These are phyloP conservation scores for Etia nguti DNA, from an alignment of 2,113 vertebrate species.

Conservation along the genomic window DNA sequence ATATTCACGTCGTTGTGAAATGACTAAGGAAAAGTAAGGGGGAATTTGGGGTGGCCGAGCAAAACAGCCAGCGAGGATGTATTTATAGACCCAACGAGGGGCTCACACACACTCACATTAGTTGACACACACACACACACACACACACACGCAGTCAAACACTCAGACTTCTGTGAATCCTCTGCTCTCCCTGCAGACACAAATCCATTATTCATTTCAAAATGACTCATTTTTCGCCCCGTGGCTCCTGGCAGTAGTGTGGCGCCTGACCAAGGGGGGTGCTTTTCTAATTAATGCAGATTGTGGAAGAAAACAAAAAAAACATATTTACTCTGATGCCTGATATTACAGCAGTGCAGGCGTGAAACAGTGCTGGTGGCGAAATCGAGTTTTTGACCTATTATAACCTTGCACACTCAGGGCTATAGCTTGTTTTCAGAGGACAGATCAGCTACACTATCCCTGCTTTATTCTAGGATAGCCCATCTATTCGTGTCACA, in stretches of 20 bases:
- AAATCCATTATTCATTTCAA: conserved; percentile 76
- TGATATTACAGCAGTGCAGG: conserved; percentile 30
- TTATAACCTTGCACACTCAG: not conserved
- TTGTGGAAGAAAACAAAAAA: conserved; percentile 58
- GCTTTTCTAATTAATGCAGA: conserved; percentile 73
- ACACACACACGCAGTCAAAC: not conserved
- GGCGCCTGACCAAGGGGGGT: conserved; percentile 54
- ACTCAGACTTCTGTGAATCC: conserved; percentile 30
- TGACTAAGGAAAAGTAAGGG: conserved; percentile 1
- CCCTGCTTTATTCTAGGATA: not conserved
- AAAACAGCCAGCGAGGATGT: conserved; percentile 53
- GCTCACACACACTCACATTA: conserved; percentile 17
- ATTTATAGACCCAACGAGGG: conserved; percentile 59
- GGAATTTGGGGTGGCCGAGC: conserved; percentile 28
- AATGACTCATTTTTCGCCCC: conserved; percentile 74
- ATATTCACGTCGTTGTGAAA: conserved; percentile 46
- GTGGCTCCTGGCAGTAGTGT: conserved; percentile 61
- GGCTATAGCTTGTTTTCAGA: not conserved
- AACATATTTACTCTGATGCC: conserved; percentile 59
- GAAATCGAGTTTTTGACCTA: conserved; percentile 15
- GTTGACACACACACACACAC: not conserved
- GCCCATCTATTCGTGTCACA: not conserved
- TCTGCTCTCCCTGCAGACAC: conserved; percentile 58
- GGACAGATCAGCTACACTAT: not conserved
- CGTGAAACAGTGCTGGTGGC: conserved; percentile 33